Evolutionary conservation across 2,888 invertebrate species (phyloP).

Genomic region (Lobophora halterata): DNA sequence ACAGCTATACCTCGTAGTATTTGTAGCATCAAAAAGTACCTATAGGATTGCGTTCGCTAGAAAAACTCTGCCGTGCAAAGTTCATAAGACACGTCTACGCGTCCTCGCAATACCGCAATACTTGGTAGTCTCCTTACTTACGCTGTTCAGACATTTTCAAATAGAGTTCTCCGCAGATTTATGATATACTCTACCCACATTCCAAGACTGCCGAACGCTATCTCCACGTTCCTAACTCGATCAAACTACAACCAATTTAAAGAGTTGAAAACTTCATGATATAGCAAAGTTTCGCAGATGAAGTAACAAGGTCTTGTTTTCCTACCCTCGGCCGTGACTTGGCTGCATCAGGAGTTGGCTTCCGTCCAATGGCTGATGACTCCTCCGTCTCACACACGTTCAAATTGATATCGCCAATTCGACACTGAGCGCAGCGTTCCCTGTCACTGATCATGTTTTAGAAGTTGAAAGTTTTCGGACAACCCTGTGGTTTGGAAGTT

Average conservation of each 20-base stretch:
- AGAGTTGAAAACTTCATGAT: constrained; percentile 32
- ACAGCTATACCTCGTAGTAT: too few relatives aligned
- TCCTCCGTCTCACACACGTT: constrained; percentile 57
- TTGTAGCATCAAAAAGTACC: too few relatives aligned
- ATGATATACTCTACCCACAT: too few relatives aligned
- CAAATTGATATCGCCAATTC: constrained; percentile 72
- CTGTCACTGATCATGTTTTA: constrained; percentile 48
- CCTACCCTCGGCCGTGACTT: constrained; percentile 48
- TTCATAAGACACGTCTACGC: too few relatives aligned
- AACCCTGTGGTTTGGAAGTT: constrained; percentile 13
- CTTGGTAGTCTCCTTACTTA: too few relatives aligned
- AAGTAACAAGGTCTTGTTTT: constrained; percentile 50
- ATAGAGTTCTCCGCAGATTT: too few relatives aligned
- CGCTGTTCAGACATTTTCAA: too few relatives aligned
- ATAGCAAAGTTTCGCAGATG: constrained; percentile 38
- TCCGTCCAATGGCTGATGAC: constrained; percentile 58
- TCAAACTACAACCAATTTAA: constrained; percentile 16
- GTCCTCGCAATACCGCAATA: too few relatives aligned
- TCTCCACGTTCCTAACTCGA: constrained; percentile 15
- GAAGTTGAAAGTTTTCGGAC: constrained; percentile 41
- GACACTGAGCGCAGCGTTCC: constrained; percentile 55
- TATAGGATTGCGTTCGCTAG: too few relatives aligned
- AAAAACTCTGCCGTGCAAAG: too few relatives aligned
- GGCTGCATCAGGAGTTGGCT: constrained; percentile 51
- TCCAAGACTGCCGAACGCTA: too few relatives aligned